Evolutionary conservation across 2,113 vertebrate species (phyloP).

Genomic region (Anarrhichthys ocellatus): DNA sequence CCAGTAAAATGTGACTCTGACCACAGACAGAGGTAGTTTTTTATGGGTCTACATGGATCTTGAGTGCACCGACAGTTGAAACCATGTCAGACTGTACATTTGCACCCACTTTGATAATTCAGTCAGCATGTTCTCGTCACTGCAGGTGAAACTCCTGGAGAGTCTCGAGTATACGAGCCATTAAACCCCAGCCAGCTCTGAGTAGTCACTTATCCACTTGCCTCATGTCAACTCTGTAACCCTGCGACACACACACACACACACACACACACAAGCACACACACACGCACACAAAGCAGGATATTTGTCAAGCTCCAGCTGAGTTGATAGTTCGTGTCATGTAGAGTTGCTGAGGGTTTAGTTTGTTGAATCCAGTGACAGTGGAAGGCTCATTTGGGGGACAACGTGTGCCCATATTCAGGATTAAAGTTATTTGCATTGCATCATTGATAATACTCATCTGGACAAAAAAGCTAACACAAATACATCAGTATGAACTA

Average conservation of each 20-base stretch:
- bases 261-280: not conserved
- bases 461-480: not conserved
- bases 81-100: conserved; percentile 6
- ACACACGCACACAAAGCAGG: not conserved
- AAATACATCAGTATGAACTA: not conserved
- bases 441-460: not conserved
- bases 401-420: not conserved
- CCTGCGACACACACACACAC: not conserved
- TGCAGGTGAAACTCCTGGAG: conserved; percentile 34
- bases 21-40: not conserved
- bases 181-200: conserved; percentile 21
- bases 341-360: not conserved
- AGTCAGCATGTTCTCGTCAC: conserved; percentile 24
- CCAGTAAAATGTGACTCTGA: not conserved
- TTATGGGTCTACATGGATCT: not conserved
- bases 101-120: conserved; percentile 36
- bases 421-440: not conserved
- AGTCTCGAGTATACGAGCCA: not conserved
- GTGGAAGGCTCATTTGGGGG: not conserved
- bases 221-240: not conserved
- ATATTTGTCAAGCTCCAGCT: conserved; percentile 1
- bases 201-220: conserved; percentile 26
- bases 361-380: conserved; percentile 5
- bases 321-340: not conserved
- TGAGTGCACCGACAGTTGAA: not conserved